phyloP scores from a whole-genome alignment of 2,888 invertebrate species.

The Orthonevra nobilis region DNA sequence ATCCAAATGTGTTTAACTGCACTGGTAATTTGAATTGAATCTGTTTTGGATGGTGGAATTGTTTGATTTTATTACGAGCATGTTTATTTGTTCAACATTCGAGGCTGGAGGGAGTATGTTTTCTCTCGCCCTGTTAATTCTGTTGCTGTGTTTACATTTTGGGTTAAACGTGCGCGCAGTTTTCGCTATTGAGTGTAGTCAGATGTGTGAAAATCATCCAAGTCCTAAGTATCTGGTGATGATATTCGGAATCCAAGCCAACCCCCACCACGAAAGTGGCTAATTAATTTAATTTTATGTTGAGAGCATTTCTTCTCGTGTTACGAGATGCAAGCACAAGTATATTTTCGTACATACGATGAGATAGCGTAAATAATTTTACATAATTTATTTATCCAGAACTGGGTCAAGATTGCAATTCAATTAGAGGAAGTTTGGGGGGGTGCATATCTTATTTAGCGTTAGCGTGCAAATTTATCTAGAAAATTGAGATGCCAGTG shows the following conservation, averaged over 20 bases:
- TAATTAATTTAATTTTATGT: slow-evolving; percentile 54
- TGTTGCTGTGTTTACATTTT: slow-evolving; percentile 41
- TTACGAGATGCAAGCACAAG: slow-evolving; percentile 18
- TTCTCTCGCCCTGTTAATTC: slow-evolving; percentile 6
- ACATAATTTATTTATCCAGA: slow-evolving; percentile 4
- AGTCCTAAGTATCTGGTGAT: too few relatives aligned
- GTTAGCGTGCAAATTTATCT: not conserved
- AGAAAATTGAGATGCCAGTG: too few relatives aligned
- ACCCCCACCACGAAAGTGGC: slow-evolving; percentile 28
- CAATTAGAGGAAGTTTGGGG: slow-evolving; percentile 33
- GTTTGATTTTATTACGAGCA: slow-evolving; percentile 37
- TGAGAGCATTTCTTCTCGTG: slow-evolving; percentile 23
- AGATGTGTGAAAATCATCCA: slow-evolving; percentile 46
- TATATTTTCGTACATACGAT: too few relatives aligned
- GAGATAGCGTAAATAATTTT: slow-evolving; percentile 28
- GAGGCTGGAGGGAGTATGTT: slow-evolving; percentile 9
- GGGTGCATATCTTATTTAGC: slow-evolving; percentile 12
- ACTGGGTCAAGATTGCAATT: slow-evolving; percentile 50
- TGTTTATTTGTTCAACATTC: slow-evolving; percentile 48
- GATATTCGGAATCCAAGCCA: too few relatives aligned
- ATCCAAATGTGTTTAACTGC: not conserved
- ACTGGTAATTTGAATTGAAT: slow-evolving; percentile 4
- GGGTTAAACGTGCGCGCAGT: slow-evolving; percentile 32
- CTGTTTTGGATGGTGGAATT: slow-evolving; percentile 5
- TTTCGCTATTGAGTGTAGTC: slow-evolving; percentile 30